phyloP scores from a whole-genome alignment of 2,888 invertebrate genomes.

The Sminthurinus aureus region DNA sequence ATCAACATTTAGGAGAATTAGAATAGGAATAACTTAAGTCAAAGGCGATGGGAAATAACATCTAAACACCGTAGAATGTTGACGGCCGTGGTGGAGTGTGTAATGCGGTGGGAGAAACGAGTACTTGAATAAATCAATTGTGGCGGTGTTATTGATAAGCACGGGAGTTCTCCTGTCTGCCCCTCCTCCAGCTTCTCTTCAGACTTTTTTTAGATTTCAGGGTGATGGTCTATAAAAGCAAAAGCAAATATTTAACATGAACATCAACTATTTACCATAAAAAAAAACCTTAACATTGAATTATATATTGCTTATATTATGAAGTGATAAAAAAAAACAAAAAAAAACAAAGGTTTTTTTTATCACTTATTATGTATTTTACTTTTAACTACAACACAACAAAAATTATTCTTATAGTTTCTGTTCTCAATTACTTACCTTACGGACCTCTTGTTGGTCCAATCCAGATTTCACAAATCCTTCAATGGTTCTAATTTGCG shows the following conservation, averaged over 20 bases:
- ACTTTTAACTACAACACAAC: not conserved
- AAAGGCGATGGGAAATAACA: slow-evolving; percentile 16
- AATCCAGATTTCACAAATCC: slow-evolving; percentile 83
- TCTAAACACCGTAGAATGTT: slow-evolving; percentile 6
- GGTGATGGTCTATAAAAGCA: not conserved
- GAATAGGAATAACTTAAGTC: slow-evolving; percentile 7
- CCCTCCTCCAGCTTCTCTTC: slow-evolving; percentile 34
- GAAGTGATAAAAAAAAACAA: too few relatives aligned
- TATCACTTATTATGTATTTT: not conserved
- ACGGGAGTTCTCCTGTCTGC: slow-evolving; percentile 11
- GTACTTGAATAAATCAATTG: slow-evolving; percentile 15
- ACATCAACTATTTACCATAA: too few relatives aligned
- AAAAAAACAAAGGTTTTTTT: not conserved
- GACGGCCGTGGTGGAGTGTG: not conserved
- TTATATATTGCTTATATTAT: too few relatives aligned
- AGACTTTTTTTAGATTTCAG: slow-evolving; percentile 20
- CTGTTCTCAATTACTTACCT: not conserved
- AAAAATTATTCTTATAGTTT: too few relatives aligned
- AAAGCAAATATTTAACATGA: too few relatives aligned
- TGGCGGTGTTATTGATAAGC: slow-evolving; percentile 3
- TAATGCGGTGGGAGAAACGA: slow-evolving; percentile 5
- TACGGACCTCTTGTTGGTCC: slow-evolving; percentile 46
- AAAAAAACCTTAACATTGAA: too few relatives aligned
- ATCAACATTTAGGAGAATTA: slow-evolving; percentile 17
- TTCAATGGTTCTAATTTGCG: slow-evolving; percentile 96